Evolutionary conservation across 1,140 invertebrate genomes (phyloP).

Genomic region (Scaptomyza pallida): DNA sequence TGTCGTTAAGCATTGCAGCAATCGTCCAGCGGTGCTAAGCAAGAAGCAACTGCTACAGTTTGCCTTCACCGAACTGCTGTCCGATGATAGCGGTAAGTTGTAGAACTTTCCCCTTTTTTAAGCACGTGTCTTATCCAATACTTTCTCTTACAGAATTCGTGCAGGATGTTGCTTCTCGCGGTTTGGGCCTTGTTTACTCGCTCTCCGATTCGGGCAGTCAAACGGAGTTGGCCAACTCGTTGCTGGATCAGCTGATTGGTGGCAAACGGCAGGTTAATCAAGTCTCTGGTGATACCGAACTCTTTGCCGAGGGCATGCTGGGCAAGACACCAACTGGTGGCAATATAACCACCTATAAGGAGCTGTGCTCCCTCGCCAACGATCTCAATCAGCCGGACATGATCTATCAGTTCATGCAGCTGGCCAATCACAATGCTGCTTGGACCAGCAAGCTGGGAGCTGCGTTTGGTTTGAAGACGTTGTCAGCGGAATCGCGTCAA

Average conservation of each 20-base stretch:
- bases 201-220: constrained; percentile 89
- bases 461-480: constrained; percentile 94
- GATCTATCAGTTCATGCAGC: constrained; percentile 97
- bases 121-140: too few species aligned
- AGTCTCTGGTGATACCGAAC: constrained; percentile 92
- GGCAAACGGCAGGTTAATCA: constrained; percentile 90
- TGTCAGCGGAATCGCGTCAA: constrained; percentile 91
- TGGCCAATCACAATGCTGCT: constrained; percentile 96
- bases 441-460: constrained; percentile 97
- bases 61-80: constrained; percentile 94
- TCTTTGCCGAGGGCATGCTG: constrained; percentile 94
- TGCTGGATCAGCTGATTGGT: constrained; percentile 93
- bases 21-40: constrained; percentile 87
- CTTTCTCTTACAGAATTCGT: constrained; percentile 88
- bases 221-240: constrained; percentile 89
- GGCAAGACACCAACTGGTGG: constrained; percentile 92
- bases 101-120: too few species aligned
- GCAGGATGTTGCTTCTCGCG: constrained; percentile 96
- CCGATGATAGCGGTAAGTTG: constrained; percentile 93
- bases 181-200: constrained; percentile 94
- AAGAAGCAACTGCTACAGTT: constrained; percentile 90
- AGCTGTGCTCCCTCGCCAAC: constrained; percentile 95
- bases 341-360: constrained; percentile 95
- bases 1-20: constrained; percentile 91
- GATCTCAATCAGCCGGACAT: constrained; percentile 97